These are phyloP conservation scores for Musca vetustissima DNA, from an alignment of 1,140 invertebrate genomes.

Conservation along the genomic window DNA sequence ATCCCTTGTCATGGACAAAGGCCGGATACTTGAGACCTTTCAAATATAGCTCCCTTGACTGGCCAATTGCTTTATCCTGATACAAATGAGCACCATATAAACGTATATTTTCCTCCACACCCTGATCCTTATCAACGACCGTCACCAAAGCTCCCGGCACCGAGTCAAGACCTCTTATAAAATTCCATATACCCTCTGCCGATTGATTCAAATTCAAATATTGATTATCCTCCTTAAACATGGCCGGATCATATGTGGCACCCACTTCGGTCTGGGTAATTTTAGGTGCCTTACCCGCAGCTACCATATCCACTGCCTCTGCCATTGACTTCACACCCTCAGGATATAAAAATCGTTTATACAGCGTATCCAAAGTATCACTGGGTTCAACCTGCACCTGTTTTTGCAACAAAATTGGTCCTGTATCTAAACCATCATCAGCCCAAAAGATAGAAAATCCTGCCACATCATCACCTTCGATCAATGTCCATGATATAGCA, in stretches of 20 bases:
- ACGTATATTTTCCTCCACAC: constrained; percentile 63
- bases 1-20: constrained; percentile 75
- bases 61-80: constrained; percentile 63
- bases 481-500: constrained; percentile 95
- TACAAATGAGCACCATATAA: constrained; percentile 82
- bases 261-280: constrained; percentile 79
- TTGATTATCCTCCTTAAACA: constrained; percentile 82
- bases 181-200: constrained; percentile 80
- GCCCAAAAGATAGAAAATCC: constrained; percentile 96
- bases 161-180: constrained; percentile 91
- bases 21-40: constrained; percentile 65
- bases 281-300: constrained; percentile 77
- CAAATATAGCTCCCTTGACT: constrained; percentile 60
- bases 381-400: constrained; percentile 78
- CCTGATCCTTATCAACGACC: constrained; percentile 63
- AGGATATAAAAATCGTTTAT: constrained; percentile 76
- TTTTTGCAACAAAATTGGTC: constrained; percentile 86
- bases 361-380: constrained; percentile 90
- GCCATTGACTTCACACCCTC: constrained; percentile 60
- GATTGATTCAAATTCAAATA: constrained; percentile 59
- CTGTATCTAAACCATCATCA: constrained; percentile 94
- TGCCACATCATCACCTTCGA: constrained; percentile 85
- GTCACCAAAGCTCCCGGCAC: constrained; percentile 85
- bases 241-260: constrained; percentile 88
- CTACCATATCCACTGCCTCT: constrained; percentile 87